A percentile compares a stretch with the other conserved stretches of the same genome.
These are phyloP conservation scores for Muscicapa comitata DNA, from an alignment of 2,797 vertebrate genomes.

Conservation along the genomic window DNA sequence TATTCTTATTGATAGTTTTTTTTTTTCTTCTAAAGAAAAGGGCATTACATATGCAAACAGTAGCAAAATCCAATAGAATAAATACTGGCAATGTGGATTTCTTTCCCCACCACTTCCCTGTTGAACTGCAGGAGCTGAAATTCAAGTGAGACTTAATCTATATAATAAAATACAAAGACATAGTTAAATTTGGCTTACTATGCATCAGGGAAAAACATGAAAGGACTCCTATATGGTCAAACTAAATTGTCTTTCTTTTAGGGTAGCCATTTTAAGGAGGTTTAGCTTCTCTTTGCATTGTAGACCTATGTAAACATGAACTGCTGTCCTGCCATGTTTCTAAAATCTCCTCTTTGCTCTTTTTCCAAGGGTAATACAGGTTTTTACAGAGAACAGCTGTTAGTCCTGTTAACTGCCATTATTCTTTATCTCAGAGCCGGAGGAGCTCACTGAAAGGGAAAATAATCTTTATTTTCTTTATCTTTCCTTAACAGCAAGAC, in stretches of 20 bases:
- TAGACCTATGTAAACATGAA: neutral
- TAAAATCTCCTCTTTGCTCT: neutral
- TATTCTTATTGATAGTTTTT: neutral
- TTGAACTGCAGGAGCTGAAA: neutral
- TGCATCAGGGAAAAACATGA: neutral
- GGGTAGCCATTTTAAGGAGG: neutral
- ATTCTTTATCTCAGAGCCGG: neutral
- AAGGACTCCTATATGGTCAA: neutral
- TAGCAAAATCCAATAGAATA: neutral
- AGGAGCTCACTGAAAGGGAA: neutral
- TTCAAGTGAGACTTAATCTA: neutral
- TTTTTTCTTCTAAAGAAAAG: neutral
- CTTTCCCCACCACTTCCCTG: neutral
- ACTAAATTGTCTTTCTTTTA: neutral
- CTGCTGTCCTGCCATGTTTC: neutral
- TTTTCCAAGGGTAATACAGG: neutral
- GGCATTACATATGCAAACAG: neutral
- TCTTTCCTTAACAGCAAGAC: neutral
- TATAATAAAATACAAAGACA: neutral
- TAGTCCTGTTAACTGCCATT: neutral
- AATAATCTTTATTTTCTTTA: neutral
- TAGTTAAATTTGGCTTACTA: neutral
- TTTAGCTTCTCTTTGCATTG: neutral
- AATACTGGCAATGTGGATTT: neutral
- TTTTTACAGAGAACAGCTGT: neutral